Base-by-base conservation (phyloP, 2,113 vertebrate species). In the Grantiella picta region DNA sequence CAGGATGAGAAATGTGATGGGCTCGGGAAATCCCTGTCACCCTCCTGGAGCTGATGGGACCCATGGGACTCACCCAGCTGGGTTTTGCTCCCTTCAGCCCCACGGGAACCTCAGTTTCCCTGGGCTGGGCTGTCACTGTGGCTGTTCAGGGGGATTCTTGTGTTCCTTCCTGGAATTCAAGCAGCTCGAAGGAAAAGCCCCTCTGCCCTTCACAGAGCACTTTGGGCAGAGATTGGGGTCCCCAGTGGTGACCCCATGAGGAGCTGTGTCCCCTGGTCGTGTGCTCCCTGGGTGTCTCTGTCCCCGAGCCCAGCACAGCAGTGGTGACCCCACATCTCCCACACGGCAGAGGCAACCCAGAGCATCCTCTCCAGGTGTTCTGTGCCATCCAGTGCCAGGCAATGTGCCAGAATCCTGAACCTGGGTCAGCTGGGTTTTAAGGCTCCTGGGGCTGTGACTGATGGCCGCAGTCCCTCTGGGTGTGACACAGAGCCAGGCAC, bases 181-280 rank as follows among this genome's bases (percentile, higher is more conserved):
- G 38, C 69, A 40, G 44, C n/a, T 44, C 42, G 7, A 44, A 44
- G 15, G 16, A 36, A 35, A 42, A 20, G 25, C 20, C 7, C 31
- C 54, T 45, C 40, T 66, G 29, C 10, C 15, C 47, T 44, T 63
- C 1, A 0, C 19, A 9, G 65, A 73, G 47, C 52, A 47, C 33
- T 76, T 86, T 59, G 53, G 47, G 80, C 66, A 66, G n/a, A 45
- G 20, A 2, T 4, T 2, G 4, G 1, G 28, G 11, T 21, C 16
- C 19, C 75, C 1, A 0, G 44, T 21, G 42, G 93, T 7, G 50
- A 57, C 71, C 42, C 12, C 19, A 0, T 2, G 5, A 29, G 2
- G 3, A 59, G 22, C 53, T 4, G 1, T 1, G 0, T 59, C 63
- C 29, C 64, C 44, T 4, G 0, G 3, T 35, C 64, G 61, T 10